Percentiles rank a stretch among this genome's conserved stretches.
Evolutionary conservation across 2,888 invertebrate species (phyloP).

Genomic region (Acrocyrtus sp.): DNA sequence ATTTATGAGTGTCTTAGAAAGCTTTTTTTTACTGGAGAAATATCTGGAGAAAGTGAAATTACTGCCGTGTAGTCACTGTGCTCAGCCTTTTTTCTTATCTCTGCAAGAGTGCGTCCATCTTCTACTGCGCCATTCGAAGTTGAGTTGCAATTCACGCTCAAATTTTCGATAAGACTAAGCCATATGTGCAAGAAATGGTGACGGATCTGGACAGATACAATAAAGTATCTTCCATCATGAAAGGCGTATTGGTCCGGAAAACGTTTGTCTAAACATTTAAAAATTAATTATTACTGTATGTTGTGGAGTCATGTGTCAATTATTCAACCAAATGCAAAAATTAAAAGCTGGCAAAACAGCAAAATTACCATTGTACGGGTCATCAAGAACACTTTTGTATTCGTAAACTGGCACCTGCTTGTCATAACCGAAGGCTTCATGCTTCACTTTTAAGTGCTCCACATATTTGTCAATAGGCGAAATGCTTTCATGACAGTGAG

Average conservation of each 20-base stretch:
- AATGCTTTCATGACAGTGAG: conserved; percentile 32
- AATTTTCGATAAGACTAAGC: conserved; percentile 20
- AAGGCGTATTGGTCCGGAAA: conserved; percentile 34
- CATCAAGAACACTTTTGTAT: conserved; percentile 5
- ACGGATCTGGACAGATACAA: conserved; percentile 32
- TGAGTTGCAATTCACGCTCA: too few species aligned
- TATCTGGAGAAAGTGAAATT: conserved; percentile 19
- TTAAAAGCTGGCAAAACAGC: too few species aligned
- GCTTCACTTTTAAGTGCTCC: conserved; percentile 25
- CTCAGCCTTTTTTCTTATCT: conserved; percentile 18
- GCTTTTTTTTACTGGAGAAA: neutral
- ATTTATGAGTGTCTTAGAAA: too few species aligned
- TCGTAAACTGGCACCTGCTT: conserved; percentile 9
- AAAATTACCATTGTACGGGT: conserved; percentile 20
- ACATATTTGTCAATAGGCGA: conserved; percentile 30
- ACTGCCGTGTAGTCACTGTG: conserved; percentile 15
- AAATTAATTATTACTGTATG: neutral
- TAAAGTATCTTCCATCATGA: conserved; percentile 30
- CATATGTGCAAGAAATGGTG: conserved; percentile 25
- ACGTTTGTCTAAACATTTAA: conserved; percentile 11
- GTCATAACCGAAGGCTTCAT: conserved; percentile 27
- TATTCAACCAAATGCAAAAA: too few species aligned
- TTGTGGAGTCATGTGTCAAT: too few species aligned
- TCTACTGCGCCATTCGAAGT: neutral
- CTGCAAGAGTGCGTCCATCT: conserved; percentile 1